Conservation (phyloP, 2,888 invertebrate species). For the Halictus quadricinctus region DNA sequence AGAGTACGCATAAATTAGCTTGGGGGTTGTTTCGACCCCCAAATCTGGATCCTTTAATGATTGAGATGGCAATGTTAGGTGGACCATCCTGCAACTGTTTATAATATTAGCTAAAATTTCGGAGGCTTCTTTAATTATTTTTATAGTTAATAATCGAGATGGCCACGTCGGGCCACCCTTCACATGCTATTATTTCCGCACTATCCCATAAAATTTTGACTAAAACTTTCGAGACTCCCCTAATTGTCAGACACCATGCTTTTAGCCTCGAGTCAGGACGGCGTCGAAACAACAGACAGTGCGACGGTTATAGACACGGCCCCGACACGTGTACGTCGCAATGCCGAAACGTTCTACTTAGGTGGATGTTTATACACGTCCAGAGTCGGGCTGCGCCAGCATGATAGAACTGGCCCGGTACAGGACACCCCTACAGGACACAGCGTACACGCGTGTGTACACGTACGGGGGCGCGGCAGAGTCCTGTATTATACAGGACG, state of each 20-base stretch:
- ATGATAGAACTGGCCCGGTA: conserved; percentile 22
- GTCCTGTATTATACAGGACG: conserved; percentile 40
- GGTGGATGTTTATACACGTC: conserved; percentile 31
- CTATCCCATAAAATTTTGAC: not conserved
- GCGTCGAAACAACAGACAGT: not conserved
- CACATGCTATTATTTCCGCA: too few species aligned
- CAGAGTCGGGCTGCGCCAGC: conserved; percentile 6
- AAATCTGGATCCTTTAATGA: too few species aligned
- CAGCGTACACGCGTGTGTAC: not conserved
- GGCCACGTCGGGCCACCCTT: too few species aligned
- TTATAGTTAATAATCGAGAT: too few species aligned
- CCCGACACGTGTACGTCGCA: conserved; percentile 38
- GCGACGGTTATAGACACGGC: conserved; percentile 23
- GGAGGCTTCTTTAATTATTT: too few species aligned
- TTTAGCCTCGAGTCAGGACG: not conserved
- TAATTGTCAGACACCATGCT: not conserved
- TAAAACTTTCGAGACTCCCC: not conserved
- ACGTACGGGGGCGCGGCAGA: not conserved
- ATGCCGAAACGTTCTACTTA: conserved; percentile 26
- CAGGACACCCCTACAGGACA: conserved; percentile 16
- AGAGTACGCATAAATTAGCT: too few species aligned
- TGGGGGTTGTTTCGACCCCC: too few species aligned
- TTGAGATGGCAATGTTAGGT: too few species aligned
- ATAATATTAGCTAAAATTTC: too few species aligned
- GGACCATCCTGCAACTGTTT: too few species aligned